These are phyloP conservation scores for Pelecanoides urinatrix DNA, from an alignment of 2,113 vertebrate genomes.

Conservation along the genomic window DNA sequence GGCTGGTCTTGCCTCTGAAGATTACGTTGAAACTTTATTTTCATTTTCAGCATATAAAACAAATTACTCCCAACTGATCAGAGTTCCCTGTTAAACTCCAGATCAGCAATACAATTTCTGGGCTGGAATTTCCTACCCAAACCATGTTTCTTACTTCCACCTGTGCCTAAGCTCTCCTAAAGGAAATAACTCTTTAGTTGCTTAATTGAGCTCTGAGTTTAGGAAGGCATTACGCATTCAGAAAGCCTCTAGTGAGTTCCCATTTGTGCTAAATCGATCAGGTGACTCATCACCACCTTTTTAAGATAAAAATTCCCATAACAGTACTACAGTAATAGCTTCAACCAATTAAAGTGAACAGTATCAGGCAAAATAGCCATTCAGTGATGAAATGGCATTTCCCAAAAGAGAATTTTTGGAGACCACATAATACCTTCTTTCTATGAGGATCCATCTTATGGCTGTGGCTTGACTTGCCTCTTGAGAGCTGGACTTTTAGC, in stretches of 20 bases:
- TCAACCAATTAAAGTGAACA: not conserved
- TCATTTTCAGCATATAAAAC: not conserved
- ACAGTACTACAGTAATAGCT: not conserved
- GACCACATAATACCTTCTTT: not conserved
- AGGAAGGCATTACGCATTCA: slow-evolving; percentile 17
- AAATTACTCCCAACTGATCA: not conserved
- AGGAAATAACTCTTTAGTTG: slow-evolving; percentile 5
- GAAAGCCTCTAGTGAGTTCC: slow-evolving; percentile 8
- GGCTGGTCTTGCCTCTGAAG: not conserved
- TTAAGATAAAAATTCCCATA: slow-evolving; percentile 12
- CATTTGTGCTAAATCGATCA: not conserved
- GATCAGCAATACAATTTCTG: not conserved
- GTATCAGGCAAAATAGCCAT: not conserved
- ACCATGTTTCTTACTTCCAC: not conserved
- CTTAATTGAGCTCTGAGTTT: slow-evolving; percentile 31
- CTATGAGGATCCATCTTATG: not conserved
- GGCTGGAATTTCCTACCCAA: not conserved
- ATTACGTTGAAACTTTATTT: not conserved
- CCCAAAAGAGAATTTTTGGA: not conserved
- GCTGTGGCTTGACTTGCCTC: not conserved
- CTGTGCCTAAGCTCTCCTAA: not conserved
- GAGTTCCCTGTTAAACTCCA: not conserved
- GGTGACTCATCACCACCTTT: slow-evolving; percentile 25
- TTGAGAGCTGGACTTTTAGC: not conserved
- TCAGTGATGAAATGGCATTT: not conserved